Evolutionary conservation across 2,888 invertebrate genomes (phyloP).

Genomic region (Hypomecis atomaria): DNA sequence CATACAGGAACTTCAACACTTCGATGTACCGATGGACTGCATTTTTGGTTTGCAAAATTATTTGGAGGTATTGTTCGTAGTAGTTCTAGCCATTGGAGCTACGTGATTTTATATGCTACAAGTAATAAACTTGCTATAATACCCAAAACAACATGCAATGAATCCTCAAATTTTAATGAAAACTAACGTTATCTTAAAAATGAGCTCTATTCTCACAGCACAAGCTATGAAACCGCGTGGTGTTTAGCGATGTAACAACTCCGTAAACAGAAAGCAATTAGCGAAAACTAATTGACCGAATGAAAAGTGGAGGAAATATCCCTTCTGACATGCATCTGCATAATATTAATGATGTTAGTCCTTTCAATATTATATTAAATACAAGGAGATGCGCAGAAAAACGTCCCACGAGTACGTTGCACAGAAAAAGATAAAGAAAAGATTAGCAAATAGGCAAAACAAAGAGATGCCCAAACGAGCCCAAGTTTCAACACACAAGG

Average conservation of each 20-base stretch:
- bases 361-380: not conserved
- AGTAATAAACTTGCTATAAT: too few species aligned
- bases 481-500: too few species aligned
- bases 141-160: not conserved
- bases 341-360: not conserved
- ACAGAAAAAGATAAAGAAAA: too few species aligned
- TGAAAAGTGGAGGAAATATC: constrained; percentile 4
- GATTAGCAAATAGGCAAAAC: too few species aligned
- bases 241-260: constrained; percentile 16
- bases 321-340: constrained; percentile 4
- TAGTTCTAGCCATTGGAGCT: too few species aligned
- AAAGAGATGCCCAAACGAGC: too few species aligned
- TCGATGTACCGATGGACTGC: too few species aligned
- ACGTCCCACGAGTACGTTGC: too few species aligned
- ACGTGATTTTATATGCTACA: too few species aligned
- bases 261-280: constrained; percentile 27
- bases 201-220: constrained; percentile 1
- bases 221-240: constrained; percentile 15
- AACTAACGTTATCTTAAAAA: constrained; percentile 1
- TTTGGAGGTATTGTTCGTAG: not conserved
- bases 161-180: not conserved
- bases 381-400: too few species aligned
- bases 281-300: constrained; percentile 13
- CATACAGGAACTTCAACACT: too few species aligned
- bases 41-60: too few species aligned